These are phyloP conservation scores for Telenomus remus DNA, from an alignment of 1,140 invertebrate species.

Conservation along the genomic window DNA sequence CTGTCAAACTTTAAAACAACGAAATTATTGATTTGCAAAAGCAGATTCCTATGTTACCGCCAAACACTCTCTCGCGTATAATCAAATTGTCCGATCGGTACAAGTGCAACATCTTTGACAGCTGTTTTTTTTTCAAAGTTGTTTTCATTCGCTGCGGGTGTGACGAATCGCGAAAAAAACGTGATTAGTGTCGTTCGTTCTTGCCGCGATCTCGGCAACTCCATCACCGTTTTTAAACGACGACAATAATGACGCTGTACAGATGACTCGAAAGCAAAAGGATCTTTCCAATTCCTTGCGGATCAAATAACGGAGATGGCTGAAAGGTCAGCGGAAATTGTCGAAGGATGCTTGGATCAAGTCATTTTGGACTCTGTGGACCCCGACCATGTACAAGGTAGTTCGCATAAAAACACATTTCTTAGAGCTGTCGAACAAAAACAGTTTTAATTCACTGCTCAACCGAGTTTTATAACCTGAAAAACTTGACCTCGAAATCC, in stretches of 20 bases:
- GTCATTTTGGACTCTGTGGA: background rate
- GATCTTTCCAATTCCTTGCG: slow-evolving; percentile 14
- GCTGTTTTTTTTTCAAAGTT: slow-evolving; percentile 40
- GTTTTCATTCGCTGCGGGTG: slow-evolving; percentile 21
- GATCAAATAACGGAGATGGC: slow-evolving; percentile 48
- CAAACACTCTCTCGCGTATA: slow-evolving; percentile 1
- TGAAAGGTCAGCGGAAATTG: slow-evolving; percentile 25
- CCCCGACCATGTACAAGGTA: slow-evolving; percentile 4
- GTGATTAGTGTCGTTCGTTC: too few species aligned
- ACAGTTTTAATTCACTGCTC: too few species aligned
- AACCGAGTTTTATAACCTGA: too few species aligned
- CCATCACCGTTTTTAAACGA: background rate
- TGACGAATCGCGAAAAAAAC: background rate
- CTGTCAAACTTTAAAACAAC: too few species aligned
- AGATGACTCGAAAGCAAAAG: slow-evolving; percentile 13
- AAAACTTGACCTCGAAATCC: too few species aligned
- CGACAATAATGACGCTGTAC: slow-evolving; percentile 12
- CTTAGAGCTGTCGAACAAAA: too few species aligned
- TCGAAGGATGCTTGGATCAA: slow-evolving; percentile 17
- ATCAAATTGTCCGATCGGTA: slow-evolving; percentile 15
- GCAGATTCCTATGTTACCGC: too few species aligned
- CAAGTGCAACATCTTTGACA: slow-evolving; percentile 20
- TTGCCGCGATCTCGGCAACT: too few species aligned
- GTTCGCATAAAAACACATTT: too few species aligned
- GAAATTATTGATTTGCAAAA: too few species aligned